Evolutionary conservation across 2,797 vertebrate species (phyloP).

Genomic region (Syngnathus rostellatus): DNA sequence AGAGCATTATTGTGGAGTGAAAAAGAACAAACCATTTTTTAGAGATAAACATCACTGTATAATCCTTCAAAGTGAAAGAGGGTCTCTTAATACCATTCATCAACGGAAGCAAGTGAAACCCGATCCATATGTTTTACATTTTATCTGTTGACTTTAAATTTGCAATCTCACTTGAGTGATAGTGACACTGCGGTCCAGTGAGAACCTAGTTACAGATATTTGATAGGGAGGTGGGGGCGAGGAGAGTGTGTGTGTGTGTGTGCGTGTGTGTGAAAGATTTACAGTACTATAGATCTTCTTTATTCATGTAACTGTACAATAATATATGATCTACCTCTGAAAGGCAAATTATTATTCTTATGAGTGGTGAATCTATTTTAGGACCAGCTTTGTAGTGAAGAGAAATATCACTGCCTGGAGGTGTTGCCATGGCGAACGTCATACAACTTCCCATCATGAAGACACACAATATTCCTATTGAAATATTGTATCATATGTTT

Average conservation of each 20-base stretch:
- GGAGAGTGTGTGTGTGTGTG: no score
- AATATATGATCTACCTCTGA: background rate
- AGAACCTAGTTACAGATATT: constrained; percentile 3
- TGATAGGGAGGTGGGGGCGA: background rate
- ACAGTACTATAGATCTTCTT: background rate
- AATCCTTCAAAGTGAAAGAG: constrained; percentile 6
- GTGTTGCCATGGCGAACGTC: no score
- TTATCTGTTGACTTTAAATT: constrained; percentile 52
- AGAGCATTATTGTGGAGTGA: background rate
- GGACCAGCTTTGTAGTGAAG: no score
- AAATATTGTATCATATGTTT: no score
- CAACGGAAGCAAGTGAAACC: constrained; percentile 49
- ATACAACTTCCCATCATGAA: no score
- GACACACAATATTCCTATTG: no score
- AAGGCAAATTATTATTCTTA: background rate
- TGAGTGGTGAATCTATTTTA: no score
- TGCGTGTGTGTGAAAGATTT: no score
- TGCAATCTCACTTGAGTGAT: constrained; percentile 31
- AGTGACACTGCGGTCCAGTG: constrained; percentile 33
- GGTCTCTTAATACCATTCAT: constrained; percentile 41
- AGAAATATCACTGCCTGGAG: no score
- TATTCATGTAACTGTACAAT: background rate
- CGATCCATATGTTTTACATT: constrained; percentile 31
- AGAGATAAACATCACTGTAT: background rate
- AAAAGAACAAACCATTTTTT: background rate